These are phyloP conservation scores for Pelecanus crispus DNA, from an alignment of 2,113 vertebrate genomes.

Conservation along the genomic window DNA sequence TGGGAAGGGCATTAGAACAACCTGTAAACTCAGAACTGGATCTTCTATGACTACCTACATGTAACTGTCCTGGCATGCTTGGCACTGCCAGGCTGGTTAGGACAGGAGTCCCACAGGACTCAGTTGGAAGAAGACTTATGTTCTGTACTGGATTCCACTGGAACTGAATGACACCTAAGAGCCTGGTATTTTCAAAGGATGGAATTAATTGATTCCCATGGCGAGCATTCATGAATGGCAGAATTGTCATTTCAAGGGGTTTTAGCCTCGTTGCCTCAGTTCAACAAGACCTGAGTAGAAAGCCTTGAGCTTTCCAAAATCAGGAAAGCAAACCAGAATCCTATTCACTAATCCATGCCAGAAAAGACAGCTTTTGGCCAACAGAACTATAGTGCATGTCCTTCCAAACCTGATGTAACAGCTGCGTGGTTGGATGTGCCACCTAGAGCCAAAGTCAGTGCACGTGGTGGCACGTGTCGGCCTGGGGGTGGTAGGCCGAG, in stretches of 20 bases:
- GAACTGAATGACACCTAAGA: neutral
- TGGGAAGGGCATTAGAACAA: neutral
- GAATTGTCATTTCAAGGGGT: neutral
- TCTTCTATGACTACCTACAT: neutral
- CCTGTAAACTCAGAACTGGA: neutral
- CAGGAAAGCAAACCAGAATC: neutral
- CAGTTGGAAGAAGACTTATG: accelerated
- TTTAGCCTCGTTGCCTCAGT: neutral
- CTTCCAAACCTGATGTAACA: neutral
- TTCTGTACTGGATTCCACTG: neutral
- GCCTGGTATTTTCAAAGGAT: neutral
- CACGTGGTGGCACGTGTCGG: accelerated
- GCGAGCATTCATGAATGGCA: neutral
- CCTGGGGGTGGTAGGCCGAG: accelerated
- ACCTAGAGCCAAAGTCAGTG: neutral
- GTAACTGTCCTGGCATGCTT: neutral
- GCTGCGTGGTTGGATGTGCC: neutral
- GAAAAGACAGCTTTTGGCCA: neutral
- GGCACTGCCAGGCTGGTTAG: neutral
- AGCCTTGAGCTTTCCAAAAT: neutral
- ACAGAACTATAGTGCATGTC: accelerated
- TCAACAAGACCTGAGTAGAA: neutral
- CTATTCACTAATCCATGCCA: accelerated
- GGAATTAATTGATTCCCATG: neutral
- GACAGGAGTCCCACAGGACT: neutral